A percentile compares a stretch with the other conserved stretches of the same genome.
Conservation (phyloP, 2,797 vertebrate species). For the Crocodylus rhombifer region DNA sequence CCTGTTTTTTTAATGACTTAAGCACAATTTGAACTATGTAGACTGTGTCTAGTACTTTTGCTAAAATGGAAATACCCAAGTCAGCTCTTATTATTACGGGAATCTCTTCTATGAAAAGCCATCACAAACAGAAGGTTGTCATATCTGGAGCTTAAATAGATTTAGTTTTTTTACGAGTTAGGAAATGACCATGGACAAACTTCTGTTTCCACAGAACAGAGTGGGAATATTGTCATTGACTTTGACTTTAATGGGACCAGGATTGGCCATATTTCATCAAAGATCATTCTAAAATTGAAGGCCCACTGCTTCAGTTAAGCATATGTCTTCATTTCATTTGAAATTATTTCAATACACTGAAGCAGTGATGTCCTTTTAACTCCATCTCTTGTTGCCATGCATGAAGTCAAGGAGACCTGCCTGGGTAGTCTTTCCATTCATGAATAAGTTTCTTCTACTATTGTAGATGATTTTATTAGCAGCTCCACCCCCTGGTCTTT, state of each 20-base stretch:
- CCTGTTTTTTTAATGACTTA: conserved; percentile 40
- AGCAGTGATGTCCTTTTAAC: conserved; percentile 40
- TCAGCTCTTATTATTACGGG: conserved; percentile 6
- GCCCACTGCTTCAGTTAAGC: background rate
- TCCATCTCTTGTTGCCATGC: conserved; percentile 38
- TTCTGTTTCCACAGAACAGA: conserved; percentile 24
- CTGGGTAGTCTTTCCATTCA: background rate
- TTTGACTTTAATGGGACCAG: background rate
- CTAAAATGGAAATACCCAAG: conserved; percentile 51
- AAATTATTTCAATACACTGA: conserved; percentile 44
- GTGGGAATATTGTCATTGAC: conserved; percentile 37
- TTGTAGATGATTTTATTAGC: background rate
- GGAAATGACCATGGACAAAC: background rate
- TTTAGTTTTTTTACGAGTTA: conserved; percentile 6
- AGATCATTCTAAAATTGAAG: conserved; percentile 34
- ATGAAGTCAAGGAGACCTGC: conserved; percentile 33
- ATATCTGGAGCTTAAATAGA: conserved; percentile 37
- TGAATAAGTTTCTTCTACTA: conserved; percentile 60
- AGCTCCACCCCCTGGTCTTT: background rate
- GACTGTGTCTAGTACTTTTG: conserved; percentile 31
- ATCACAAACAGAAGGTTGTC: conserved; percentile 27
- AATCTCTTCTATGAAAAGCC: conserved; percentile 26
- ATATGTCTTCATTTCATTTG: conserved; percentile 3
- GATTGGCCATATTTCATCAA: conserved; percentile 16
- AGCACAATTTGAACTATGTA: conserved; percentile 48